Conservation (phyloP, 2,797 vertebrate species). For the Pterois miles region DNA sequence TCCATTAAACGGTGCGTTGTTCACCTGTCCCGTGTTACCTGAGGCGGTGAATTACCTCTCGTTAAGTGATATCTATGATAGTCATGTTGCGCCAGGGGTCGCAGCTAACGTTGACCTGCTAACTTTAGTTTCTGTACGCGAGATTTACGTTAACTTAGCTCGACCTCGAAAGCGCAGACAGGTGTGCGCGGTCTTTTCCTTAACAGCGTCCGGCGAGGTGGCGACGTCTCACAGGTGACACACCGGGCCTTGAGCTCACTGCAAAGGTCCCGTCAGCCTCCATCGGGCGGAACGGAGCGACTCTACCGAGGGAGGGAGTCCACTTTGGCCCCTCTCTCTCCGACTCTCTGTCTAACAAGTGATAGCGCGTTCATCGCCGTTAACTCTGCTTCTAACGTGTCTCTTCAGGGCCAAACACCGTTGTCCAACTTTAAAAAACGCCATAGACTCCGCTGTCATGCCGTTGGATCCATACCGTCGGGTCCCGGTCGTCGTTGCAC, state of each 20-base stretch:
- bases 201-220: constrained; percentile 29
- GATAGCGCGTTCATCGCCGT: constrained; percentile 53
- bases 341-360: constrained; percentile 59
- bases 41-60: constrained; percentile 31
- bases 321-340: constrained; percentile 47
- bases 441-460: constrained; percentile 57
- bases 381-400: constrained; percentile 4
- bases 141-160: constrained; percentile 15
- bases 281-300: constrained; percentile 67
- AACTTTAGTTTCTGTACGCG: constrained; percentile 44
- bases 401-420: constrained; percentile 26
- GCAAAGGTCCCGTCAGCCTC: constrained; percentile 74
- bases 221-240: constrained; percentile 68
- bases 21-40: constrained; percentile 55
- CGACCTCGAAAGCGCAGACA: not conserved
- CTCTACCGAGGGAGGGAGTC: constrained; percentile 62
- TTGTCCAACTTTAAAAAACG: constrained; percentile 45
- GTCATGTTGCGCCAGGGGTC: constrained; percentile 59
- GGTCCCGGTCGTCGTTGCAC: constrained; percentile 22
- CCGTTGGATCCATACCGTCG: constrained; percentile 29
- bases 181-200: constrained; percentile 11
- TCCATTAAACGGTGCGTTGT: not conserved
- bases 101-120: constrained; percentile 49
- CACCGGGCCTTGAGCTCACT: constrained; percentile 65
- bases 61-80: constrained; percentile 59